Evolutionary conservation across 2,888 invertebrate species (phyloP).

Genomic region (Hirtodrosophila confusa): DNA sequence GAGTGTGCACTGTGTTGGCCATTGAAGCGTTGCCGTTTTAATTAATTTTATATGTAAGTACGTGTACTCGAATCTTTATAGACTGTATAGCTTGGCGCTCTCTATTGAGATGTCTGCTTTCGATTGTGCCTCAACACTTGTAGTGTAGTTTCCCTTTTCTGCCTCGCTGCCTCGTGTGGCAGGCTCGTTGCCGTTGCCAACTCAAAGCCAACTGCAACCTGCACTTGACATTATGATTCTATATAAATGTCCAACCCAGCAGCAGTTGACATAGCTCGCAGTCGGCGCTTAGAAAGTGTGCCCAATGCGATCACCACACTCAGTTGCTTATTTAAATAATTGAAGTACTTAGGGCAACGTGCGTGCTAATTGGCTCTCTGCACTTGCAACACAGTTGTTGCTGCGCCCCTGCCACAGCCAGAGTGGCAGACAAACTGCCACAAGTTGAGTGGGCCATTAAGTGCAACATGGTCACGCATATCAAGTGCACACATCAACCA

Average conservation of each 20-base stretch:
- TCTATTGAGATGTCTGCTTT: conserved; percentile 2
- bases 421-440: conserved; percentile 4
- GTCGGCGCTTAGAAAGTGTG: conserved; percentile 61
- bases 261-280: conserved; percentile 4
- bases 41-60: conserved; percentile 17
- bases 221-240: conserved; percentile 58
- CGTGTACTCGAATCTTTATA: neutral
- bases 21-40: conserved; percentile 41
- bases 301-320: conserved; percentile 41
- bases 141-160: conserved; percentile 57
- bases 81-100: neutral
- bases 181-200: conserved; percentile 26
- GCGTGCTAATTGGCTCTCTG: conserved; percentile 58
- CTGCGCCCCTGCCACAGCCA: conserved; percentile 1
- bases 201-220: conserved; percentile 48
- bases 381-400: conserved; percentile 37
- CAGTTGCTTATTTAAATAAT: conserved; percentile 22
- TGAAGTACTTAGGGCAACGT: conserved; percentile 59
- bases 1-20: neutral
- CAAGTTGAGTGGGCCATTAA: conserved; percentile 20
- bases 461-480: conserved; percentile 13
- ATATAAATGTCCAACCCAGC: conserved; percentile 37
- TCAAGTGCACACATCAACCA: conserved; percentile 19
- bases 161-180: conserved; percentile 39
- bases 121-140: conserved; percentile 4